Percentiles rank a stretch among this genome's conserved stretches.
Evolutionary conservation across 2,797 vertebrate species (phyloP).

Genomic region (Tadarida brasiliensis): DNA sequence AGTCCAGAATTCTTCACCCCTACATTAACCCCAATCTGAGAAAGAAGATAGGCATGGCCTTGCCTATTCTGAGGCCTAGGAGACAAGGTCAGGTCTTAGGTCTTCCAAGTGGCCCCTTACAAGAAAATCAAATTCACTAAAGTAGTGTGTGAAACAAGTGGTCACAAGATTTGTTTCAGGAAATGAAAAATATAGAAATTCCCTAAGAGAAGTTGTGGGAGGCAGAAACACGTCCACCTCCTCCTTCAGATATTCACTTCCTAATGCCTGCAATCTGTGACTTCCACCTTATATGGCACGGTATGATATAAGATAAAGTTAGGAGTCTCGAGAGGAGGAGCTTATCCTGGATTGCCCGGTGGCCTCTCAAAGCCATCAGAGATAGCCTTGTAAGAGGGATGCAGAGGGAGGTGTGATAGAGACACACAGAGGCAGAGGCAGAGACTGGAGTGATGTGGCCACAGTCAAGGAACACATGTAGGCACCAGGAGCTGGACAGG

Average conservation of each 20-base stretch:
- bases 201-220: background rate
- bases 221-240: background rate
- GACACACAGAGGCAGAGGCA: background rate
- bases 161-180: background rate
- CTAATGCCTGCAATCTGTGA: background rate
- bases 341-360: background rate
- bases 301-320: background rate
- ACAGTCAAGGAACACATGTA: background rate
- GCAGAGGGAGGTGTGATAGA: background rate
- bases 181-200: slow-evolving; percentile 48
- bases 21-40: background rate
- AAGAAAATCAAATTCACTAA: slow-evolving; percentile 8
- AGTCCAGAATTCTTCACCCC: background rate
- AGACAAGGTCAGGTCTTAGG: background rate
- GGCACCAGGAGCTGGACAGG: background rate
- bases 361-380: background rate
- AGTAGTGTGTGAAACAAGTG: background rate
- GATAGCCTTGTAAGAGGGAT: background rate
- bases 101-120: background rate
- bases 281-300: background rate
- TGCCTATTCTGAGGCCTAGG: background rate
- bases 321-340: background rate
- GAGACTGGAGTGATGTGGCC: background rate
- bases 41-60: background rate
- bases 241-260: background rate